Base-by-base conservation (phyloP, 2,797 vertebrate species). In the Pangasius djambal region DNA sequence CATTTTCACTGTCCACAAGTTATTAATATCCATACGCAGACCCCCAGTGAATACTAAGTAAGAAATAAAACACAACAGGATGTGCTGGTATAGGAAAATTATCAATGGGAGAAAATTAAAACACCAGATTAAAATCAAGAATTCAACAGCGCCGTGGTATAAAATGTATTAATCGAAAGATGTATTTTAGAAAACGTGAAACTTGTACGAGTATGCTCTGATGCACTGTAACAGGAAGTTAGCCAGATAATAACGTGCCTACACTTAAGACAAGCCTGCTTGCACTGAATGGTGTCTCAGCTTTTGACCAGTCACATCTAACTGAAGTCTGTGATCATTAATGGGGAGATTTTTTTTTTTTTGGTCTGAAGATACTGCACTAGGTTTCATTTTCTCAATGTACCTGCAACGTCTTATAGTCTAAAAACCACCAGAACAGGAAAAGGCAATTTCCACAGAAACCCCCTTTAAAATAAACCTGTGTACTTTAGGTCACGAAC, bases 371-470 rank as follows among this genome's bases (percentile, higher is more conserved):
- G 28, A n/a, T 31, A 8, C 55, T 59, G 20, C 5, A 40, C 57
- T 1, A 83, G 79, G 37, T 40, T 63, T 83, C 57, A 44, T 16
- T 63, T 44, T 83, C 22, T 63, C 22, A 28, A 1, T 37, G 20
- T 59, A 82, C 31, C 78, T 37, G 13, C 77, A 55, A 18, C 31
- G 15, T 40, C 22, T 44, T 83, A 7, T 0, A 10, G 82, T 31
- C 61, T 31, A 50, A 83, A 83, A 83, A 48, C 8, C 12, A 18
- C 25, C 15, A 31, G 13, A 84, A 84, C 83, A 67, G 83, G 63
- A 84, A 84, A 69, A 52, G 61, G 9, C 83, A 22, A 84, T 84
- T 84, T 84, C 83, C 83, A 52, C 44, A 84, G n/a, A 65, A 12
- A 84, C 25, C 28, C 25, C 7, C 31, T 84, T 86, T 86, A 57